A percentile compares a stretch with the other conserved stretches of the same genome.
These are phyloP conservation scores for Narcine bancroftii DNA, from an alignment of 2,113 vertebrate species.

Conservation along the genomic window DNA sequence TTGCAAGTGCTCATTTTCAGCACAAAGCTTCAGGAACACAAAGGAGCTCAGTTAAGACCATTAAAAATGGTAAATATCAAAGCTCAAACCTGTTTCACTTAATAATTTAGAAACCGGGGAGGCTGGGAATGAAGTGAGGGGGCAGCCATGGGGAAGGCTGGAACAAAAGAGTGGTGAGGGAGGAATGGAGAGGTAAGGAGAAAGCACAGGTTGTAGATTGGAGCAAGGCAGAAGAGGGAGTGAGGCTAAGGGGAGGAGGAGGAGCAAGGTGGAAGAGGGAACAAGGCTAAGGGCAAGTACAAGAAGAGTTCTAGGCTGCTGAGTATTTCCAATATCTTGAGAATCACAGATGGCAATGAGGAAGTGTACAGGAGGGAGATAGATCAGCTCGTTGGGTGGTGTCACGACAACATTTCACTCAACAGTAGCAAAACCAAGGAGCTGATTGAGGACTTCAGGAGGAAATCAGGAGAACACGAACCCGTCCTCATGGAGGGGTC, in stretches of 20 bases:
- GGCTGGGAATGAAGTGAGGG: background rate
- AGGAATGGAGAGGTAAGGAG: background rate
- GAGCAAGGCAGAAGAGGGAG: background rate
- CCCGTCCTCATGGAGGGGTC: no score
- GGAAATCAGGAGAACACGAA: no score
- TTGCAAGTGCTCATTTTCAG: conserved; percentile 51
- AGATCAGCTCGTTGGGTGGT: no score
- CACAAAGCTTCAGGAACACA: conserved; percentile 48
- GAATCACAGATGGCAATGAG: no score
- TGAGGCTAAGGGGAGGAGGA: background rate
- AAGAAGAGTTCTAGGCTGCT: no score
- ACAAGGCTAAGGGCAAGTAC: background rate
- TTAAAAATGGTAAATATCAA: no score
- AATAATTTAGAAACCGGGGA: background rate
- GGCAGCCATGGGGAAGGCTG: fast-evolving
- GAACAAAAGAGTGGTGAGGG: background rate
- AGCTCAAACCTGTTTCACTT: background rate
- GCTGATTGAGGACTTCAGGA: no score
- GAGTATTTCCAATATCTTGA: no score
- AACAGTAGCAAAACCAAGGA: no score
- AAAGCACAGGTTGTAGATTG: background rate
- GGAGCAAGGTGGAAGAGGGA: background rate
- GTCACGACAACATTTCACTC: no score
- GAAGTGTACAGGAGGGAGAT: no score
- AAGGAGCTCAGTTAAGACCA: background rate